Conservation (phyloP, 2,888 invertebrate species). For the Congeria kusceri region DNA sequence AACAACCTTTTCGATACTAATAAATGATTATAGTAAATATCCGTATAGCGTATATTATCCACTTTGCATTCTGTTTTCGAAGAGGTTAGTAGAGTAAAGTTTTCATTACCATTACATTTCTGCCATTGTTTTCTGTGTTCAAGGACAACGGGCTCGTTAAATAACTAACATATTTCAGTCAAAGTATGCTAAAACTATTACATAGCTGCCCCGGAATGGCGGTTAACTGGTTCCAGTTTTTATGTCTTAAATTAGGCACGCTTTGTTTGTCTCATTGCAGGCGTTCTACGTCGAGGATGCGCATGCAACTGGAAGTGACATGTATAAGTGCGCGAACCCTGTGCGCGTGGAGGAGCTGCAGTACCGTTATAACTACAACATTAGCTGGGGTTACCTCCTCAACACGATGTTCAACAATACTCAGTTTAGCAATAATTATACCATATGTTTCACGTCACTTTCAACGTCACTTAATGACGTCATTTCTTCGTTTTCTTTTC, state of each 20-base stretch:
- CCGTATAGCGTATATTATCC: too few species aligned
- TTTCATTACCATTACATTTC: too few species aligned
- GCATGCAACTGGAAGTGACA: slow-evolving; percentile 21
- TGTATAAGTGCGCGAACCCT: slow-evolving; percentile 32
- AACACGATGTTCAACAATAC: slow-evolving; percentile 20
- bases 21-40: too few species aligned
- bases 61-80: too few species aligned
- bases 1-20: too few species aligned
- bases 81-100: too few species aligned
- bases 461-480: slow-evolving; percentile 41
- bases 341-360: slow-evolving; percentile 40
- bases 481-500: slow-evolving; percentile 41
- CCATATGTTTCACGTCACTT: slow-evolving; percentile 47
- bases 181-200: too few species aligned
- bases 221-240: not conserved
- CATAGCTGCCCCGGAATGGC: too few species aligned
- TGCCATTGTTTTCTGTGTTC: too few species aligned
- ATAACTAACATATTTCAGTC: too few species aligned
- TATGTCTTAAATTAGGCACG: not conserved
- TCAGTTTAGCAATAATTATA: slow-evolving; percentile 35
- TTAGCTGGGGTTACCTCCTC: slow-evolving; percentile 45
- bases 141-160: too few species aligned
- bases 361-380: slow-evolving; percentile 53
- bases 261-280: slow-evolving; percentile 22
- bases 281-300: slow-evolving; percentile 54